These are phyloP conservation scores for Cerastis rubricosa DNA, from an alignment of 2,888 invertebrate genomes.

Conservation along the genomic window DNA sequence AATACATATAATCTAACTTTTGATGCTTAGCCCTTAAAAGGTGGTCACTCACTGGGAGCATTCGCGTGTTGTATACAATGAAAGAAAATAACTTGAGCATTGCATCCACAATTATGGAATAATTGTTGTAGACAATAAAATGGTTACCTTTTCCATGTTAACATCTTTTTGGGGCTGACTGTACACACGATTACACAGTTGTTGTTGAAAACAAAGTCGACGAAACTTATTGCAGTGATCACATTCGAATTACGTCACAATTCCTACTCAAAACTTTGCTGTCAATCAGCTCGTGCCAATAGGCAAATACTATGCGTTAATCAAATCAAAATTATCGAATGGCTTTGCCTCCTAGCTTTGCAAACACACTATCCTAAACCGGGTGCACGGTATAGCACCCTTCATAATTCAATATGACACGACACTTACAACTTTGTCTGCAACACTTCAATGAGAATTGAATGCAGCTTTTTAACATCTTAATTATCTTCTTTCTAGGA, in stretches of 20 bases:
- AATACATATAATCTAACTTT: too few relatives aligned
- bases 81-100: too few relatives aligned
- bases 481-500: conserved; percentile 69
- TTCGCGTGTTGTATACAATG: too few relatives aligned
- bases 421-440: neutral
- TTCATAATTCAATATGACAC: neutral
- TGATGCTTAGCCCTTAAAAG: too few relatives aligned
- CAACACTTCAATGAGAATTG: neutral
- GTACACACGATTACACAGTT: neutral
- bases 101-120: too few relatives aligned
- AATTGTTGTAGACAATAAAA: too few relatives aligned
- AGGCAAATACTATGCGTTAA: too few relatives aligned
- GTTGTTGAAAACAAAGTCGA: neutral
- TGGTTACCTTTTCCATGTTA: too few relatives aligned
- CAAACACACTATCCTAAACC: neutral
- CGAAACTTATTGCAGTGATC: neutral
- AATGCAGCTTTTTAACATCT: neutral
- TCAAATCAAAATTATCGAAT: too few relatives aligned
- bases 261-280: neutral
- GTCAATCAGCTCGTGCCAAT: neutral
- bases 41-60: too few relatives aligned
- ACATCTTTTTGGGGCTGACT: too few relatives aligned
- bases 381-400: neutral
- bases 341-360: neutral
- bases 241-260: neutral